Conservation (phyloP, 2,113 vertebrate genomes). For the Passer domesticus region DNA sequence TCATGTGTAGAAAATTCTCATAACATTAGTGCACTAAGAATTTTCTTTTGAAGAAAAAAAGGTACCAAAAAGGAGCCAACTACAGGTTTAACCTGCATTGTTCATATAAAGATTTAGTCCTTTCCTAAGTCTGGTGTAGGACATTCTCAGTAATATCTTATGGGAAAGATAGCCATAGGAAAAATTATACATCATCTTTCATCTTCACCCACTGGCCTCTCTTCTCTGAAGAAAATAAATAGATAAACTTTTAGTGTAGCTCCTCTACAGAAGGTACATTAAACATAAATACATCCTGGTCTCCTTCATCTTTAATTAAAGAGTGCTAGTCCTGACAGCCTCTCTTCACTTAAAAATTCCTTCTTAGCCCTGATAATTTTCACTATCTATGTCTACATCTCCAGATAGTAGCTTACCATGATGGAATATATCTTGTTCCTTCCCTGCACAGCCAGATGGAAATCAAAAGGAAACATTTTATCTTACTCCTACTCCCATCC, state of each 20-base stretch:
- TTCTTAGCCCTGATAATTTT: not conserved
- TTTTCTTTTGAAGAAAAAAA: not conserved
- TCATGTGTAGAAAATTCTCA: not conserved
- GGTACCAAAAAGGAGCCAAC: not conserved
- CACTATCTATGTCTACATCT: not conserved
- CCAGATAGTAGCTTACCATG: not conserved
- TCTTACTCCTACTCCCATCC: constrained; percentile 19
- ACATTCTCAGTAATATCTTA: not conserved
- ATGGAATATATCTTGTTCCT: not conserved
- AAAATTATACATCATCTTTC: not conserved
- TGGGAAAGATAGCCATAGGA: not conserved
- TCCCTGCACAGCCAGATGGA: constrained; percentile 32
- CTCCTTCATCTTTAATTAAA: not conserved
- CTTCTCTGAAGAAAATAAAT: not conserved
- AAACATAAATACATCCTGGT: not conserved
- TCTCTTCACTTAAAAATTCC: not conserved
- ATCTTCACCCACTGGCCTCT: not conserved
- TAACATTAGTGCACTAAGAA: not conserved
- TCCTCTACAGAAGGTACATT: not conserved
- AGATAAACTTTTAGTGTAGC: not conserved
- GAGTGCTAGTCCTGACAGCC: not conserved
- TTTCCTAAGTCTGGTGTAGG: not conserved
- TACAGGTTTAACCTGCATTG: not conserved
- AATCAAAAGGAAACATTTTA: constrained; percentile 24
- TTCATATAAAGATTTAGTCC: not conserved